phyloP scores from a whole-genome alignment of 2,797 vertebrate species.

The Ptychobarbus kaznakovi region DNA sequence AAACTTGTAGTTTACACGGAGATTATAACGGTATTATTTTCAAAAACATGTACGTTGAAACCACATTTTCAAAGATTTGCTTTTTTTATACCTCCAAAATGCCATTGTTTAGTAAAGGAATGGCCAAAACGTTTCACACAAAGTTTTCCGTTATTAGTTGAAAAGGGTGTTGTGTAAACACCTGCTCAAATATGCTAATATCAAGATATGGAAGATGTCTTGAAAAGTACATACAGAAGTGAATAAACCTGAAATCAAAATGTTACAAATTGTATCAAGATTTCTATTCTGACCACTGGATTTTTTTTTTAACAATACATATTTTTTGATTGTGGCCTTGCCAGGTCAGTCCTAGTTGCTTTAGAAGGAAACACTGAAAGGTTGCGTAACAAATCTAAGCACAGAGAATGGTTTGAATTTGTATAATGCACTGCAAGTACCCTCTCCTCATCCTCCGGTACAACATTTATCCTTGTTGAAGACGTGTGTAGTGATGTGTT shows the following conservation, averaged over 20 bases:
- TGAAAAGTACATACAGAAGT: background rate
- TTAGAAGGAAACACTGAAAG: conserved; percentile 12
- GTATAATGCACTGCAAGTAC: conserved; percentile 44
- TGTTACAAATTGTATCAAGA: background rate
- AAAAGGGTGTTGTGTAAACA: background rate
- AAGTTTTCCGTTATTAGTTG: background rate
- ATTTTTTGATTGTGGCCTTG: background rate
- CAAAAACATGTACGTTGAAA: background rate
- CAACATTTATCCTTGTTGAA: conserved; percentile 31
- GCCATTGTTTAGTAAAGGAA: background rate
- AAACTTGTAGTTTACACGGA: background rate
- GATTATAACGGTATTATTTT: background rate
- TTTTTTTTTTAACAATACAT: background rate
- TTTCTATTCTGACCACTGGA: background rate
- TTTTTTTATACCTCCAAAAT: background rate
- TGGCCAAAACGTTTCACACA: background rate
- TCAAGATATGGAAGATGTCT: background rate
- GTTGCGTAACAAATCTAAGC: conserved; percentile 21
- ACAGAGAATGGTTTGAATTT: conserved; percentile 17
- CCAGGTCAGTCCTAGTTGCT: background rate
- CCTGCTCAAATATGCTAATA: background rate
- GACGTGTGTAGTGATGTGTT: conserved; percentile 18
- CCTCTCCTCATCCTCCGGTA: background rate
- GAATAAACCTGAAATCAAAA: background rate
- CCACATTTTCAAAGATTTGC: background rate